phyloP scores from a whole-genome alignment of 2,113 vertebrate species.

The Ginglymostoma cirratum region DNA sequence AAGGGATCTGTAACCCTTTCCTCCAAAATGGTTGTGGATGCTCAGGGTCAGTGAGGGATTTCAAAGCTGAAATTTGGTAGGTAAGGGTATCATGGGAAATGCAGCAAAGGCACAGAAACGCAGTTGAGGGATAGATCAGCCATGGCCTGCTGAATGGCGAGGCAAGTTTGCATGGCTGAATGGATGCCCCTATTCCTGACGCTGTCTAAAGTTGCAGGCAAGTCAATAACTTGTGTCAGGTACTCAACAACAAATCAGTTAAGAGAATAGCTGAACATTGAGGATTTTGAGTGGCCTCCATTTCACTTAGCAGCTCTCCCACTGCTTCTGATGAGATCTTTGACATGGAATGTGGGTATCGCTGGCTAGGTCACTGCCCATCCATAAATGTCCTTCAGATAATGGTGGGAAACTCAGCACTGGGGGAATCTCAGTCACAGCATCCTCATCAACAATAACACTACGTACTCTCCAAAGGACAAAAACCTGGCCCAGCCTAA shows the following conservation, averaged over 20 bases:
- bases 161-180: neutral
- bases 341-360: too few species aligned
- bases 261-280: neutral
- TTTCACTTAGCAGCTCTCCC: neutral
- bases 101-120: neutral
- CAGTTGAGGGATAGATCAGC: neutral
- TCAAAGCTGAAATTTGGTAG: neutral
- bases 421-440: neutral
- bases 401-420: neutral
- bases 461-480: too few species aligned
- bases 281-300: neutral
- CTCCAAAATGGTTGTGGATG: neutral
- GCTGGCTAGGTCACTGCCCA: neutral
- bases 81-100: neutral
- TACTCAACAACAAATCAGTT: neutral
- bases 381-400: neutral
- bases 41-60: neutral
- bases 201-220: neutral
- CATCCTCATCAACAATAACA: neutral
- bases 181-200: neutral
- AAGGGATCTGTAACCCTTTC: neutral
- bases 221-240: neutral
- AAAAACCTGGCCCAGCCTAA: neutral
- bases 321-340: neutral
- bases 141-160: neutral